A percentile compares a stretch with the other conserved stretches of the same genome.
These are phyloP conservation scores for Nebria ingens DNA, from an alignment of 1,140 invertebrate species.

Conservation along the genomic window DNA sequence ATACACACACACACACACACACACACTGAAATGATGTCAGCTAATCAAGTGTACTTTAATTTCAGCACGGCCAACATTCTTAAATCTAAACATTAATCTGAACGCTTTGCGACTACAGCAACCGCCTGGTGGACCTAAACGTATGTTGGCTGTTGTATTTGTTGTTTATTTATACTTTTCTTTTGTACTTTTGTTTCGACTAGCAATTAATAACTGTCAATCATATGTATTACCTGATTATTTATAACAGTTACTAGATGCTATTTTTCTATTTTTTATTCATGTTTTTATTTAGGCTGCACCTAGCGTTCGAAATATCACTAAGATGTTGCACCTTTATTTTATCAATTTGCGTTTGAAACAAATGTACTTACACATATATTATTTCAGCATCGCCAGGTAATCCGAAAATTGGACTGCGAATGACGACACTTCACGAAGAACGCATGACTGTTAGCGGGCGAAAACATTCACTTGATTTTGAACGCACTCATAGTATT, in stretches of 20 bases:
- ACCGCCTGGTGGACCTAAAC: slow-evolving; percentile 52
- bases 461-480: slow-evolving; percentile 32
- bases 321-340: no score
- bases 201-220: slow-evolving; percentile 12
- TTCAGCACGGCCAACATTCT: slow-evolving; percentile 92
- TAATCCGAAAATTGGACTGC: slow-evolving; percentile 66
- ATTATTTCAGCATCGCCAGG: slow-evolving; percentile 62
- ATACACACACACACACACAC: no score
- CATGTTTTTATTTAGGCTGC: no score
- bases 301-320: no score
- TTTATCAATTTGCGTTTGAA: no score
- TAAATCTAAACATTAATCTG: slow-evolving; percentile 89
- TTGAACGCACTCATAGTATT: slow-evolving; percentile 25
- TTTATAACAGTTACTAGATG: no score
- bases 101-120: slow-evolving; percentile 82
- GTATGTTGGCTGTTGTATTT: slow-evolving; percentile 42
- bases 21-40: no score
- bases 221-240: slow-evolving; percentile 20
- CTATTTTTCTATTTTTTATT: no score
- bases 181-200: slow-evolving; percentile 15
- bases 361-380: neutral
- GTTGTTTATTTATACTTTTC: slow-evolving; percentile 14
- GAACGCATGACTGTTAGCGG: slow-evolving; percentile 43
- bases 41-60: slow-evolving; percentile 40
- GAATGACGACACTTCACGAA: slow-evolving; percentile 87